Evolutionary conservation across 2,113 vertebrate genomes (phyloP), one percentile per base, ranked within the genome.

Genomic region (Hiodon tergisus): DNA sequence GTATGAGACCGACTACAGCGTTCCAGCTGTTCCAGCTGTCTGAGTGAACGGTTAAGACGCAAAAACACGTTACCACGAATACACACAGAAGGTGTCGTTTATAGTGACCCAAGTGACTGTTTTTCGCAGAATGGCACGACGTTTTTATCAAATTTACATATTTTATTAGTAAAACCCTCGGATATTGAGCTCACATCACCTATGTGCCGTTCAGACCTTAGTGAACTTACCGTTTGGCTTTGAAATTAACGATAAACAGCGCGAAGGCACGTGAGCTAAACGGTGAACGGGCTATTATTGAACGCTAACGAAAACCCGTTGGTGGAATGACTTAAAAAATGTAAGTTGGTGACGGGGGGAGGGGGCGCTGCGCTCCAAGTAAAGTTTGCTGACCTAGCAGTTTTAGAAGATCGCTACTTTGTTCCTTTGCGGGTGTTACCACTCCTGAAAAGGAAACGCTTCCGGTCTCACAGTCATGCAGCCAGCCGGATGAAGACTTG

Each of bases 311-410:
- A 5, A 5, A 51, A 1, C 5, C 13, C 5, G 0, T 53, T 13
- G n/a, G 13, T 53, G 67, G 14, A 4, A 53, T 7, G 16, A 52
- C 2, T 52, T 7, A 7, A 60, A 50, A 48, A 52, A 9, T 50
- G 10, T 3, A 67, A 47, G 63, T 76, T 78, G 59, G 65, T 63
- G 72, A 72, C 3, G 54, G 68, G 17, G n/a, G 17, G 57, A 59
- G 57, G 47, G 58, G 61, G 51, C 67, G 77, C 71, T 72, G 57
- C 71, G 76, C 72, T 58, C 63, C 48, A 66, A 69, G 69, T 48
- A 60, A 48, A 67, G 31, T 73, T 46, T 78, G 80, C 80, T 80
- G 78, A 82, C 72, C 76, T 80, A 71, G 80, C 78, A 73, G 13
- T 78, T 75, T 46, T 52, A 59, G 31, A 74, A 67, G 47, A 76